Conservation (phyloP, 2,888 invertebrate genomes). For the Agonopterix subpropinquella region DNA sequence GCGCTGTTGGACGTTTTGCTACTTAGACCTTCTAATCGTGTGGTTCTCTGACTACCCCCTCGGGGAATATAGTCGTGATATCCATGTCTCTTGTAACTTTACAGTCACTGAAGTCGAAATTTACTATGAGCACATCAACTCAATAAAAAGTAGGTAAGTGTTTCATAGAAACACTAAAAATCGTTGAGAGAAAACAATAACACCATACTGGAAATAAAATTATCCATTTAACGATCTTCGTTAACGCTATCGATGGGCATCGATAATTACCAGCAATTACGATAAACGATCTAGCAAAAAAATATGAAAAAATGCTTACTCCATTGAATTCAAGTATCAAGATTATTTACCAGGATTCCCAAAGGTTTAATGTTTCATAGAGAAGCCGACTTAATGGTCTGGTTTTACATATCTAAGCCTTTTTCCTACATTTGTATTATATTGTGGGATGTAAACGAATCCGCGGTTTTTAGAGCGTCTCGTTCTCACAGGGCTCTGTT, state of each 20-base stretch:
- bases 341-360: too few species aligned
- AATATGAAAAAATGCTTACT: too few species aligned
- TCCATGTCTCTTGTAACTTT: too few species aligned
- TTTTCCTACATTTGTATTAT: slow-evolving; percentile 16
- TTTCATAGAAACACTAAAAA: neutral
- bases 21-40: too few species aligned
- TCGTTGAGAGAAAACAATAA: neutral
- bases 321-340: too few species aligned
- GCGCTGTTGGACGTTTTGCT: too few species aligned
- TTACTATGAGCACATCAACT: too few species aligned
- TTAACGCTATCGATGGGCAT: slow-evolving; percentile 9
- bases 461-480: slow-evolving; percentile 43
- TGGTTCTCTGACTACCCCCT: too few species aligned
- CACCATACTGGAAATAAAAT: neutral
- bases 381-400: slow-evolving; percentile 18
- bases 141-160: neutral
- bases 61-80: too few species aligned
- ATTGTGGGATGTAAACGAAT: slow-evolving; percentile 26
- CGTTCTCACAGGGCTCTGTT: slow-evolving; percentile 43
- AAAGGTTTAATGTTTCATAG: slow-evolving; percentile 23
- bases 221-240: neutral
- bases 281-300: too few species aligned
- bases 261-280: neutral
- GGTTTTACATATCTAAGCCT: slow-evolving; percentile 4
- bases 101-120: too few species aligned